These are phyloP conservation scores for Trichonephila clavata DNA, from an alignment of 1,140 invertebrate species.

Conservation along the genomic window DNA sequence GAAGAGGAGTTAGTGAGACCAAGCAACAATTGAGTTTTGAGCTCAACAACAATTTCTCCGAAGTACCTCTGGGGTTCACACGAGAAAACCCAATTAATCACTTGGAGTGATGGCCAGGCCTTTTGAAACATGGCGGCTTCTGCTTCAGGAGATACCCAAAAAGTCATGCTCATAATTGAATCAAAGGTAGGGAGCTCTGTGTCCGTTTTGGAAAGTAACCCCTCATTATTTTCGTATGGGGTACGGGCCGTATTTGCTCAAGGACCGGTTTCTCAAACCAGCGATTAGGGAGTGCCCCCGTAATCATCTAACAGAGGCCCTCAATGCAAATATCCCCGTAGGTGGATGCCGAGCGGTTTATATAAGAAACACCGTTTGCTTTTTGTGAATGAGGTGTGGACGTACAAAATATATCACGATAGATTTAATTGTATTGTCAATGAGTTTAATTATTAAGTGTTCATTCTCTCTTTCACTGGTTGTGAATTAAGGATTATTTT, in stretches of 20 bases:
- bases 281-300: constrained; percentile 57
- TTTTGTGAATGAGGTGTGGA: constrained; percentile 7
- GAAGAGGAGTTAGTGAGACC: not conserved
- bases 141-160: not conserved
- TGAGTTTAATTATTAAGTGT: not conserved
- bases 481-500: not conserved
- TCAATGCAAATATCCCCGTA: not conserved
- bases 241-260: constrained; percentile 55
- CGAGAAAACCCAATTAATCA: constrained; percentile 9
- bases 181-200: constrained; percentile 19
- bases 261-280: constrained; percentile 36
- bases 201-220: constrained; percentile 52
- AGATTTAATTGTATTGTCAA: not conserved
- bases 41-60: not conserved
- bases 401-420: not conserved
- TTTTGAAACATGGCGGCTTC: constrained; percentile 25
- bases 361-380: not conserved
- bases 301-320: constrained; percentile 24
- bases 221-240: constrained; percentile 62
- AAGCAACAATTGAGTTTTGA: not conserved
- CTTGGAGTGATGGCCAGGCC: not conserved
- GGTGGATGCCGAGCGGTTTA: not conserved
- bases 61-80: not conserved
- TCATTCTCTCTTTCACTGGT: not conserved
- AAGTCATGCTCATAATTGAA: constrained; percentile 67